Conservation (phyloP, 2,888 invertebrate genomes). For the Heliconius ismenius region DNA sequence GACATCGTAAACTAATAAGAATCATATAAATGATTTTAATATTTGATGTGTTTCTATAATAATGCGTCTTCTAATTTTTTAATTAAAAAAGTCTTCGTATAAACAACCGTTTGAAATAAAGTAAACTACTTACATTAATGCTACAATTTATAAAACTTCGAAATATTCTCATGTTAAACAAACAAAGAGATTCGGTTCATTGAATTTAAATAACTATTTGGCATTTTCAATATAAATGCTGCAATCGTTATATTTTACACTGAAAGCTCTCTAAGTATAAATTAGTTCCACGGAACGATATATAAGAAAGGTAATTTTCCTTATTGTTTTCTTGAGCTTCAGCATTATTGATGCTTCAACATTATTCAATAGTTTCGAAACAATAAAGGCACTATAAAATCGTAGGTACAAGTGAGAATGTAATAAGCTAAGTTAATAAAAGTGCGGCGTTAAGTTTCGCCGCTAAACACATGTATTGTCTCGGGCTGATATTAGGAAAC, state of each 20-base stretch:
- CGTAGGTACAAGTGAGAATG: not conserved
- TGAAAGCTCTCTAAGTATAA: conserved; percentile 1
- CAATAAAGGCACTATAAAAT: not conserved
- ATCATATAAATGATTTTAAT: conserved; percentile 5
- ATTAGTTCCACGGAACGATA: not conserved
- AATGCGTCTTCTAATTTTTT: not conserved
- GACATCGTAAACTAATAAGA: conserved; percentile 13
- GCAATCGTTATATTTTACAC: not conserved
- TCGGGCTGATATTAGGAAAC: no score
- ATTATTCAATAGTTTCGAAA: not conserved
- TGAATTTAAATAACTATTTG: conserved; percentile 6
- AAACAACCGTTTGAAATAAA: not conserved
- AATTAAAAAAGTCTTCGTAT: not conserved
- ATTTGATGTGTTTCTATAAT: not conserved
- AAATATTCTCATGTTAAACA: not conserved
- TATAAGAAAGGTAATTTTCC: conserved; percentile 9
- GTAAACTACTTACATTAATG: not conserved
- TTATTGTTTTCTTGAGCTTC: conserved; percentile 6
- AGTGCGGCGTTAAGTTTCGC: no score
- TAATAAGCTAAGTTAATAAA: not conserved
- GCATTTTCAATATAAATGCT: not conserved
- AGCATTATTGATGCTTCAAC: not conserved
- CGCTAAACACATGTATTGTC: no score
- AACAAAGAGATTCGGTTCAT: conserved; percentile 3
- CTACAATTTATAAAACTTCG: not conserved